These are phyloP conservation scores for Rhinoderma darwinii DNA, from an alignment of 2,113 vertebrate genomes.

Conservation along the genomic window DNA sequence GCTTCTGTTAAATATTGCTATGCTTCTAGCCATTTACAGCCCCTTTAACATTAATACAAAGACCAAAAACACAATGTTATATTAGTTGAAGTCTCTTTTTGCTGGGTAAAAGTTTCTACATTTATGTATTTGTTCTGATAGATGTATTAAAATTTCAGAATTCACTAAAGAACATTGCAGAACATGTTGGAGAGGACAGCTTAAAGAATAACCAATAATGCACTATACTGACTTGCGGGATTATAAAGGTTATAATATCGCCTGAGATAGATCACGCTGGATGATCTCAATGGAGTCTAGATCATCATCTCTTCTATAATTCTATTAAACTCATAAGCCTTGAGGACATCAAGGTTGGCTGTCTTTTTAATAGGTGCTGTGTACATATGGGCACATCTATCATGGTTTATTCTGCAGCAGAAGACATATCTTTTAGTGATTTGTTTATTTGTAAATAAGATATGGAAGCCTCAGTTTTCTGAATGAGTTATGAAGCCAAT, in stretches of 20 bases:
- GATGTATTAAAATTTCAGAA: neutral
- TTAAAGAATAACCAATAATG: neutral
- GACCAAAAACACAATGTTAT: neutral
- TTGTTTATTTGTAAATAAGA: slow-evolving; percentile 18
- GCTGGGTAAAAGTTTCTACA: neutral
- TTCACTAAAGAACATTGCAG: neutral
- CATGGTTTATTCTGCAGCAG: slow-evolving; percentile 10
- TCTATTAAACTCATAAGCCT: slow-evolving; percentile 37
- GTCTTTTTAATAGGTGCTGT: neutral
- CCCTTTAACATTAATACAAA: neutral
- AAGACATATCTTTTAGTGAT: neutral
- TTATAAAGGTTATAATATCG: slow-evolving; percentile 17
- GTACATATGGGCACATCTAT: slow-evolving; percentile 14
- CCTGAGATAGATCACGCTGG: neutral
- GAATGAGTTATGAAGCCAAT: neutral
- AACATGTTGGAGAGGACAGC: neutral
- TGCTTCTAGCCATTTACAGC: neutral
- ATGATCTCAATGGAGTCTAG: slow-evolving; percentile 1
- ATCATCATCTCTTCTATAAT: slow-evolving; percentile 10
- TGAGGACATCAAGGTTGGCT: slow-evolving; percentile 22
- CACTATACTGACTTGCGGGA: neutral
- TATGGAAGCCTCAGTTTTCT: slow-evolving; percentile 4
- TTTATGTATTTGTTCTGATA: neutral
- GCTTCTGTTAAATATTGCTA: neutral
- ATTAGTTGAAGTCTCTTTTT: neutral